A percentile compares a stretch with the other conserved stretches of the same genome.
Conservation (phyloP, 2,888 invertebrate species). For the Zaprionus bogoriensis region DNA sequence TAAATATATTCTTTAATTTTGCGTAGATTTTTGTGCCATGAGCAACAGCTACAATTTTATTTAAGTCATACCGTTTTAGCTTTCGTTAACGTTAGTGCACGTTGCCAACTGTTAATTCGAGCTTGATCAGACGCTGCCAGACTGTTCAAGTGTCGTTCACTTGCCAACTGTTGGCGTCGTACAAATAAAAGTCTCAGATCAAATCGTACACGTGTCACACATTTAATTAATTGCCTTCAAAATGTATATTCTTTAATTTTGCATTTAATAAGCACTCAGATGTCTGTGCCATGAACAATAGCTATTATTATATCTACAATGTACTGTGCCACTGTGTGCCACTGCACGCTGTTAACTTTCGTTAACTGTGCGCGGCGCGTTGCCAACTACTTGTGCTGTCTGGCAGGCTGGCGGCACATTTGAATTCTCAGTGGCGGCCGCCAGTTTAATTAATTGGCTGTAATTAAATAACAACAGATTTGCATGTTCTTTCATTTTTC, state of each 20-base stretch:
- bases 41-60: background rate
- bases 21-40: background rate
- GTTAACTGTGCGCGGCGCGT: background rate
- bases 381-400: slow-evolving; percentile 14
- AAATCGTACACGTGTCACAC: too few species aligned
- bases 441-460: slow-evolving; percentile 57
- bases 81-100: background rate
- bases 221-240: too few species aligned
- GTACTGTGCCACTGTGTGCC: background rate
- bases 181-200: too few species aligned
- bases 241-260: too few species aligned
- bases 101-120: background rate
- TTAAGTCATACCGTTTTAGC: background rate
- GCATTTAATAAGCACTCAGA: too few species aligned
- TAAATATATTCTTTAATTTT: background rate
- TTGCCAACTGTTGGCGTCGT: too few species aligned
- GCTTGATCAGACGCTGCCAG: background rate
- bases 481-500: slow-evolving; percentile 65
- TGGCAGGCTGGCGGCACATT: background rate
- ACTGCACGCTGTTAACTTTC: background rate
- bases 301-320: too few species aligned
- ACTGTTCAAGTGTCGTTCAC: background rate
- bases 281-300: too few species aligned
- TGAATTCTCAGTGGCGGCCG: slow-evolving; percentile 39
- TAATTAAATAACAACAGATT: slow-evolving; percentile 67